These are phyloP conservation scores for Mallotus villosus DNA, from an alignment of 2,797 vertebrate genomes.

Conservation along the genomic window DNA sequence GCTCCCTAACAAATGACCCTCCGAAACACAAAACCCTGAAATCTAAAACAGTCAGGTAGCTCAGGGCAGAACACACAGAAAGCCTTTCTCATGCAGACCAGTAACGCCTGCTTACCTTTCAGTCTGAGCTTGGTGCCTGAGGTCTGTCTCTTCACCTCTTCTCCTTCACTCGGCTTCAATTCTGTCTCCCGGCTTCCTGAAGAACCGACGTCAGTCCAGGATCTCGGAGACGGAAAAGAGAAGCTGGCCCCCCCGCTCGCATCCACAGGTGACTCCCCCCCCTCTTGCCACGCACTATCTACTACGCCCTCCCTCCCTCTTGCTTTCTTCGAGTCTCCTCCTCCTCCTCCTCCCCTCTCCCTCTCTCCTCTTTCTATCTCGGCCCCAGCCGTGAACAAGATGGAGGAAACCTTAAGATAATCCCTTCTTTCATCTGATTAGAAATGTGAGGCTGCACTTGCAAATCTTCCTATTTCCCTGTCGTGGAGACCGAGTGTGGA, in stretches of 20 bases:
- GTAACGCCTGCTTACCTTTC: constrained; percentile 18
- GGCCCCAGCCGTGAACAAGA: constrained; percentile 57
- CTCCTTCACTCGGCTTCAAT: constrained; percentile 12
- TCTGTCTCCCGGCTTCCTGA: constrained; percentile 28
- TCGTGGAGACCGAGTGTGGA: constrained; percentile 12
- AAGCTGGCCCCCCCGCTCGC: constrained; percentile 34
- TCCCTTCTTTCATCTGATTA: constrained; percentile 68
- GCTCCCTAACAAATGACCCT: not conserved
- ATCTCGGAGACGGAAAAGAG: constrained; percentile 31
- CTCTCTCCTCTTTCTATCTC: constrained; percentile 33
- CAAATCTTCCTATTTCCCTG: constrained; percentile 66
- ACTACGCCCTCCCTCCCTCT: constrained; percentile 15
- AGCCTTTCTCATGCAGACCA: not conserved
- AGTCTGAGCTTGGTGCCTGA: constrained; percentile 11
- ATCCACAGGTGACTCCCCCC: constrained; percentile 67
- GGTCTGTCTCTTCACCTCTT: not conserved
- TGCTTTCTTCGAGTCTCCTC: constrained; percentile 22
- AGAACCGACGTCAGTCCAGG: constrained; percentile 34
- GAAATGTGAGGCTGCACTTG: constrained; percentile 58
- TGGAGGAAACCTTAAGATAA: constrained; percentile 66
- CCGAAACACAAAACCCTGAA: not conserved
- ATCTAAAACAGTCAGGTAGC: not conserved
- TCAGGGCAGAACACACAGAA: not conserved
- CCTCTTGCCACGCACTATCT: constrained; percentile 32
- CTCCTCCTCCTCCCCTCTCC: constrained; percentile 37